Conservation (phyloP, 2,797 vertebrate genomes). For the Sebastes baramenuke region DNA sequence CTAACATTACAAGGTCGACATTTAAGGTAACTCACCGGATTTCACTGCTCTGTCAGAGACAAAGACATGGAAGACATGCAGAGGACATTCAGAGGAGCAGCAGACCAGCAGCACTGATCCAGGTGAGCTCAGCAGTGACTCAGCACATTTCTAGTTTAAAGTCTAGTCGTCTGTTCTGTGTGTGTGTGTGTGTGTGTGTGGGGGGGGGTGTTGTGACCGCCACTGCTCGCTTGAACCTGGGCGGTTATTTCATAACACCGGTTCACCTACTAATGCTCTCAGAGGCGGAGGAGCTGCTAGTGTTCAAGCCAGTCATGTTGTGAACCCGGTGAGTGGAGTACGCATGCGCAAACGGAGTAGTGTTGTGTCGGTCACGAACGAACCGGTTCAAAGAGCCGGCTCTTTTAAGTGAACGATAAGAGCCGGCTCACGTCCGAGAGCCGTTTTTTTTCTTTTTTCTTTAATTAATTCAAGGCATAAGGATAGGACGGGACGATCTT, state of each 20-base stretch:
- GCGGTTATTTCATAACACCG: background rate
- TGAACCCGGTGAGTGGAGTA: constrained; percentile 25
- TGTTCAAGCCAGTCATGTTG: constrained; percentile 23
- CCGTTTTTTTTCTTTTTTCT: too few relatives aligned
- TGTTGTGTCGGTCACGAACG: fast-evolving
- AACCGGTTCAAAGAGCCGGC: too few relatives aligned
- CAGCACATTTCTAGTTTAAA: background rate
- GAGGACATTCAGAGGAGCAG: constrained; percentile 16
- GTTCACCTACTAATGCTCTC: background rate
- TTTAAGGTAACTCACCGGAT: constrained; percentile 51
- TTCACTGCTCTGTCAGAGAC: constrained; percentile 18
- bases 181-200: too few relatives aligned
- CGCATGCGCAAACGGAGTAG: constrained; percentile 66
- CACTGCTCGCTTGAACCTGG: background rate
- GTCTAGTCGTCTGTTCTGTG: background rate
- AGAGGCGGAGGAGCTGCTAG: background rate
- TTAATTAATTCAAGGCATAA: too few relatives aligned
- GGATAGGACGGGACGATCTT: too few relatives aligned
- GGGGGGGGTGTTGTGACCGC: background rate
- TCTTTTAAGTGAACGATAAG: too few relatives aligned
- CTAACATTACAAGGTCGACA: background rate
- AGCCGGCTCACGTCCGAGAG: too few relatives aligned
- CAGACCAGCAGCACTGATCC: background rate
- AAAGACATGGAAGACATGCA: constrained; percentile 32
- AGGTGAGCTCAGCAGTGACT: background rate